Conservation (phyloP, 2,888 invertebrate genomes). For the Exephanes ischioxanthus region DNA sequence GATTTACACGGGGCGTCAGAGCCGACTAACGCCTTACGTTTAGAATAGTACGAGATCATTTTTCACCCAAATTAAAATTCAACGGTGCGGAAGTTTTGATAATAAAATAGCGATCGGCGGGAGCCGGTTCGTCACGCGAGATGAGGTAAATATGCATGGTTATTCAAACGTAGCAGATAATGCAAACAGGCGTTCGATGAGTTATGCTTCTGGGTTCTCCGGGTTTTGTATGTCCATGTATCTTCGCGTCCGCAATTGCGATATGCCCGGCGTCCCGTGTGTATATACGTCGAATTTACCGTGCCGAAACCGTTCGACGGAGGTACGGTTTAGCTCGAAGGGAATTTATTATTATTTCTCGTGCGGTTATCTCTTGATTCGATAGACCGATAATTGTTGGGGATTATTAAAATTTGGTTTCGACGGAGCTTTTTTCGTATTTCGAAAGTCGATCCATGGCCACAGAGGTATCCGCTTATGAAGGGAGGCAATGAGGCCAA, state of each 20-base stretch:
- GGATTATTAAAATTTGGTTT: constrained; percentile 33
- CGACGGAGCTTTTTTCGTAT: constrained; percentile 2
- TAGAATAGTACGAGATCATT: constrained; percentile 23
- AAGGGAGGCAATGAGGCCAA: not conserved
- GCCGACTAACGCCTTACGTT: constrained; percentile 7
- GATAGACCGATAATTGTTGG: constrained; percentile 38
- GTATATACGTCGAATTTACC: constrained; percentile 80
- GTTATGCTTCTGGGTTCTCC: constrained; percentile 79
- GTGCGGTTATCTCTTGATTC: constrained; percentile 45
- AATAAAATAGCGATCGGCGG: constrained; percentile 79
- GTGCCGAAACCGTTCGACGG: constrained; percentile 62
- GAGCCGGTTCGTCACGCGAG: constrained; percentile 74
- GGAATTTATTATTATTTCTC: constrained; percentile 76
- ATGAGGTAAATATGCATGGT: constrained; percentile 81
- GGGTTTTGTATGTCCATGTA: constrained; percentile 25
- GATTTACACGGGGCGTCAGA: not conserved
- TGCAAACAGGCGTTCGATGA: constrained; percentile 82
- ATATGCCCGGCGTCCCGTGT: constrained; percentile 69
- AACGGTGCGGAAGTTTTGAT: constrained; percentile 69
- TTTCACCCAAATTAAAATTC: constrained; percentile 7
- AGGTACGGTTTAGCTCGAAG: constrained; percentile 53
- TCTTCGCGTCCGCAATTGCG: constrained; percentile 76
- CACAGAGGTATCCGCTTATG: not conserved
- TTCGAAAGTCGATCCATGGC: not conserved
- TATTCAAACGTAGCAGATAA: constrained; percentile 82